Evolutionary conservation across 2,888 invertebrate genomes (phyloP).

Genomic region (Nycteola revayana): DNA sequence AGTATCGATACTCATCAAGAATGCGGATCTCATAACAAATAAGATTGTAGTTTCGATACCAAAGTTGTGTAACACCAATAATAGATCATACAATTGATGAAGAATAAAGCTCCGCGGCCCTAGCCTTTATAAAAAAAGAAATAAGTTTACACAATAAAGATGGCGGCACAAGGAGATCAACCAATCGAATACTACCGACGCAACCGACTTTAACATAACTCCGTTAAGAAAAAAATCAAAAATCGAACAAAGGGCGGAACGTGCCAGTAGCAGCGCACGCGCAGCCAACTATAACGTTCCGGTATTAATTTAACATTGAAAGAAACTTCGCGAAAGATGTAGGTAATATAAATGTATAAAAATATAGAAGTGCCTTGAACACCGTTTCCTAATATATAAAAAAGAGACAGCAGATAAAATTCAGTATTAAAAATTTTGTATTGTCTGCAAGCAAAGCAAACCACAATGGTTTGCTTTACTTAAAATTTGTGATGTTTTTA

Average conservation of each 20-base stretch:
- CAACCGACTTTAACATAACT: constrained; percentile 57
- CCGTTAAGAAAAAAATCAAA: constrained; percentile 48
- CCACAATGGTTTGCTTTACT: too few relatives aligned
- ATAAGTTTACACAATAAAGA: constrained; percentile 48
- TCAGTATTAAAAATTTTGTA: too few relatives aligned
- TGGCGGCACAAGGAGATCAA: constrained; percentile 39
- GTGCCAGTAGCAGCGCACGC: constrained; percentile 54
- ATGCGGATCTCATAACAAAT: constrained; percentile 42
- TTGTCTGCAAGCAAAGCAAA: too few relatives aligned
- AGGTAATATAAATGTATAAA: too few relatives aligned
- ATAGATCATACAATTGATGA: constrained; percentile 10
- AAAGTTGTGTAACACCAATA: constrained; percentile 40
- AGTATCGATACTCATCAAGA: constrained; percentile 34
- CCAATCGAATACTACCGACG: constrained; percentile 60
- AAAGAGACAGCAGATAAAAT: too few relatives aligned
- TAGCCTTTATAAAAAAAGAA: constrained; percentile 36
- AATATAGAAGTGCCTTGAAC: too few relatives aligned
- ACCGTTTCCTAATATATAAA: too few relatives aligned
- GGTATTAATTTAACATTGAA: constrained; percentile 33
- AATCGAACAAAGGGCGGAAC: constrained; percentile 62
- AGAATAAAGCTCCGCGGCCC: constrained; percentile 32
- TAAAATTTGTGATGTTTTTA: too few relatives aligned
- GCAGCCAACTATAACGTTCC: constrained; percentile 38
- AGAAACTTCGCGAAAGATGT: constrained; percentile 7
- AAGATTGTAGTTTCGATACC: constrained; percentile 43